phyloP scores from a whole-genome alignment of 2,113 vertebrate genomes.

The Pelecanus crispus region DNA sequence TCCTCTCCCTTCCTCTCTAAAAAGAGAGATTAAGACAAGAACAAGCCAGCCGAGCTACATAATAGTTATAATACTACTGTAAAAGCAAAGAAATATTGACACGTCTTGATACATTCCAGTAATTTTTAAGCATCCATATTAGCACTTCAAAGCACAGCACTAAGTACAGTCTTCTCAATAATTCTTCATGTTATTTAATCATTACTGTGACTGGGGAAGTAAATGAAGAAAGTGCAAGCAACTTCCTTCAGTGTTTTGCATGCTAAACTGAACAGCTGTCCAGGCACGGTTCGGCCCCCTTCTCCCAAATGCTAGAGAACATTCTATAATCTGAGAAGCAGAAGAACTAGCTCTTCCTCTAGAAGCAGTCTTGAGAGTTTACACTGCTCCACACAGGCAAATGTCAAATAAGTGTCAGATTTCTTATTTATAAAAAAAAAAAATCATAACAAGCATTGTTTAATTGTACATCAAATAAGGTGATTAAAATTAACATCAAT shows the following conservation, averaged over 20 bases:
- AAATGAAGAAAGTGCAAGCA: background rate
- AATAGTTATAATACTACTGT: background rate
- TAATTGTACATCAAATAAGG: background rate
- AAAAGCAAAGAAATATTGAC: background rate
- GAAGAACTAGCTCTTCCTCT: background rate
- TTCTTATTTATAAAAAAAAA: background rate
- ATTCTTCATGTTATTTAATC: background rate
- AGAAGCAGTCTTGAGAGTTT: background rate
- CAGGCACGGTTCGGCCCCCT: background rate
- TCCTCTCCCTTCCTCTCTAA: background rate
- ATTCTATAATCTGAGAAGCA: background rate
- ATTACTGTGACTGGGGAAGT: background rate
- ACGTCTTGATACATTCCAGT: background rate
- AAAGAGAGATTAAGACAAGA: background rate
- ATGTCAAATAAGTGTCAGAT: background rate
- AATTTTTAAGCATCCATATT: background rate
- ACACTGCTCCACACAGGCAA: background rate
- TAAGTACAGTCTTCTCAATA: background rate
- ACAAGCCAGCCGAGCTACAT: background rate
- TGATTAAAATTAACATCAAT: background rate
- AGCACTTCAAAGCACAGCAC: background rate
- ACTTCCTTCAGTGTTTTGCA: background rate
- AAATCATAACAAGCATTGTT: background rate
- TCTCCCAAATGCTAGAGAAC: background rate
- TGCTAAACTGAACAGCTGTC: background rate